phyloP scores from a whole-genome alignment of 2,797 vertebrate species.

The Anguilla megastoma region DNA sequence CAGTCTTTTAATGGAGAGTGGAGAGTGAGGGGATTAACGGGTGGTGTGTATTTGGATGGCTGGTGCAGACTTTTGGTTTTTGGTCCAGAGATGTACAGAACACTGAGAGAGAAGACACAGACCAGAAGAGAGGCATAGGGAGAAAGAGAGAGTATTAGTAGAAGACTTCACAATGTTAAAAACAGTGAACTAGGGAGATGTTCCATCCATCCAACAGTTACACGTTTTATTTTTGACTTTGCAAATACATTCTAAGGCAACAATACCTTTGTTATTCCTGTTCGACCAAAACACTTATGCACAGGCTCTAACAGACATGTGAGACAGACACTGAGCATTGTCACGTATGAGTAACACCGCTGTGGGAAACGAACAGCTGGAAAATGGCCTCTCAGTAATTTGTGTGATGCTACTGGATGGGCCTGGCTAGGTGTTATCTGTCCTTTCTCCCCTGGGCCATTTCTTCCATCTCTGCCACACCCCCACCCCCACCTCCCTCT shows the following conservation, averaged over 20 bases:
- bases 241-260: not conserved
- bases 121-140: not conserved
- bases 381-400: constrained; percentile 4
- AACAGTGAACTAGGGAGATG: not conserved
- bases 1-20: constrained; percentile 11
- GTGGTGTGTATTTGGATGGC: not conserved
- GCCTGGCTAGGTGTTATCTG: not conserved
- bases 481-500: not conserved
- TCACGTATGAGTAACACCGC: not conserved
- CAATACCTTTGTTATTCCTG: not conserved
- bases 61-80: not conserved
- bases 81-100: not conserved
- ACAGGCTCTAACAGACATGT: not conserved
- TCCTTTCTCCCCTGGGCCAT: not conserved
- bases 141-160: not conserved
- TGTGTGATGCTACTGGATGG: not conserved
- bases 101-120: not conserved
- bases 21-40: constrained; percentile 27
- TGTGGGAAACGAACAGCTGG: not conserved
- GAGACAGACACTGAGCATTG: not conserved
- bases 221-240: not conserved
- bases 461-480: not conserved
- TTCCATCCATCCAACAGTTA: not conserved
- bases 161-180: not conserved
- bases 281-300: not conserved